Evolutionary conservation across 2,888 invertebrate species (phyloP), one percentile per base, ranked within the genome.

Genomic region (Microctonus brassicae): DNA sequence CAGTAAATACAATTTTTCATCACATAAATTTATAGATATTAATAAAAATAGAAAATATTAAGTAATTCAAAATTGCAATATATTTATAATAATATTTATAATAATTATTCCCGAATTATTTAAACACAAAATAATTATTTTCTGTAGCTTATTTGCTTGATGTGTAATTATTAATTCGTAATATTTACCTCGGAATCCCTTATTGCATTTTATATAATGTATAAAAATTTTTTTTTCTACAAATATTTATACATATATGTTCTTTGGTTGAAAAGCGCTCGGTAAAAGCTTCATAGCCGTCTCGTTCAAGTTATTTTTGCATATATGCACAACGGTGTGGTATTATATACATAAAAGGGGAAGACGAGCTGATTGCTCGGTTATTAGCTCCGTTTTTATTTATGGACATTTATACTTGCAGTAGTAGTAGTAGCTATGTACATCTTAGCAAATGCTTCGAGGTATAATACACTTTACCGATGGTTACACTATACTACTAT

Each of bases 301-400:
- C 26, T 13, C 13, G 7, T 22, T n/a, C 24, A 10, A 9, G 24
- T 26, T 55, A 55, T 26, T 24, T 22, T 26, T 10, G 24, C n/a
- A 20, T n/a, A 47, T 17, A n/a, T 4, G 17, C 2, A n/a, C 1
- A 47, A 47, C 47, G 9, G 2, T 47, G 17, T 17, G 11, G 24
- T 26, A 11, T 24, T 55, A 58, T 58, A 33, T 17, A 34, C 33
- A 58, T 20, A 3, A 42, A 22, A 20, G n/a, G 33, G n/a, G 10
- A 13, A 20, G 39, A 52, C 6, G 24, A 29, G 3, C 42, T 36
- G 36, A 53, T 61, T 47, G 60, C 58, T n/a, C 57, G 73, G 68
- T 70, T 75, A 75, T 73, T 75, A 75, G 52, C 67, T 73, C 24
- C 61, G 11, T 39, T 26, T 66, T 72, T 74, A 75, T 75, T 75